phyloP scores from a whole-genome alignment of 1,140 invertebrate species.

The Eupeodes corollae region DNA sequence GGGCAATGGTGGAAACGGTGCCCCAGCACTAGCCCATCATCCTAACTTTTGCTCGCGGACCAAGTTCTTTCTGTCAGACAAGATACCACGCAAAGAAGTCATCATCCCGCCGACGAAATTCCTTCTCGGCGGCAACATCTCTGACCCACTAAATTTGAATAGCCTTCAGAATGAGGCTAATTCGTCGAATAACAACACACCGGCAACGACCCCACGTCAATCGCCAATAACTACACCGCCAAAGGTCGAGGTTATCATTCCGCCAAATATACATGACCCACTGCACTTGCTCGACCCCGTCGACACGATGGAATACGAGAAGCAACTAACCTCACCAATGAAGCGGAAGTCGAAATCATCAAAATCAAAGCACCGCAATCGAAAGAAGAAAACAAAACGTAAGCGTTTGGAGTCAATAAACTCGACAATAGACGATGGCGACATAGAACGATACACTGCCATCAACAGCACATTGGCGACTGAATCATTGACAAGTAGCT shows the following conservation, averaged over 20 bases:
- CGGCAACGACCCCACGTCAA: conserved; percentile 77
- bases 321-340: conserved; percentile 45
- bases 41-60: conserved; percentile 31
- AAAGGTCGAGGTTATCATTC: conserved; percentile 81
- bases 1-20: not conserved
- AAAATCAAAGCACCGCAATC: conserved; percentile 22
- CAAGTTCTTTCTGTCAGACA: conserved; percentile 51
- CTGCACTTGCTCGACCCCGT: conserved; percentile 71
- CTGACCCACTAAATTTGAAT: conserved; percentile 87
- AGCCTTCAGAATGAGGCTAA: conserved; percentile 82
- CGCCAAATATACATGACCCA: conserved; percentile 83
- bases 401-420: conserved; percentile 9
- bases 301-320: conserved; percentile 70
- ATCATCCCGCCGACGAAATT: conserved; percentile 83
- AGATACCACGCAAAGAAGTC: conserved; percentile 58
- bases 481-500: not conserved
- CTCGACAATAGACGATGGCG: not conserved
- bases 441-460: conserved; percentile 11
- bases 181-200: conserved; percentile 76
- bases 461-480: conserved; percentile 6
- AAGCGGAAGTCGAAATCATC: conserved; percentile 15
- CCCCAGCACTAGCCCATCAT: not conserved
- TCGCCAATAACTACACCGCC: conserved; percentile 71
- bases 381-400: conserved; percentile 30
- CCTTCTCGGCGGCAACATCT: conserved; percentile 86